A percentile compares a stretch with the other conserved stretches of the same genome.
Conservation (phyloP, 2,888 invertebrate species). For the Idaea dimidiata region DNA sequence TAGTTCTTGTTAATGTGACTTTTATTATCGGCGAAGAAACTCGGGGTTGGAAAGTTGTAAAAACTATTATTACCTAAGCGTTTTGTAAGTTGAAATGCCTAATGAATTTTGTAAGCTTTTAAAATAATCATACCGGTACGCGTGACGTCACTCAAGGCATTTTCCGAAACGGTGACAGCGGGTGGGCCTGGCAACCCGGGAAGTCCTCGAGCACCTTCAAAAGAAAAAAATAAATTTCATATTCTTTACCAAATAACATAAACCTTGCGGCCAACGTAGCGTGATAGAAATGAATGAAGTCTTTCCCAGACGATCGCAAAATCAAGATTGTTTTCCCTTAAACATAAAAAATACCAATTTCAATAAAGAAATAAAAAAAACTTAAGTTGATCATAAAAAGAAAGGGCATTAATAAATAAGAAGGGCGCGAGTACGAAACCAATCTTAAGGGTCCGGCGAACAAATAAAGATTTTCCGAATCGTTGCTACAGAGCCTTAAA, state of each 20-base stretch:
- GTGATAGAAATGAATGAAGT: slow-evolving; percentile 28
- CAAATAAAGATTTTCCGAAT: slow-evolving; percentile 76
- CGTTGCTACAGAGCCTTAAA: slow-evolving; percentile 69
- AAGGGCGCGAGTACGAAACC: slow-evolving; percentile 49
- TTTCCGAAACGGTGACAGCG: slow-evolving; percentile 45
- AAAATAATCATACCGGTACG: slow-evolving; percentile 46
- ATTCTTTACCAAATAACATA: neutral
- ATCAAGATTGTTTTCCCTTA: slow-evolving; percentile 16
- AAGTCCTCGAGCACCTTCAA: slow-evolving; percentile 55
- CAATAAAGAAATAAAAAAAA: slow-evolving; percentile 51
- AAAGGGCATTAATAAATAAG: slow-evolving; percentile 66
- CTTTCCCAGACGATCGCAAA: slow-evolving; percentile 25
- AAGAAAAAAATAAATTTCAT: slow-evolving; percentile 11
- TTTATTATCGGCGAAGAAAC: too few species aligned
- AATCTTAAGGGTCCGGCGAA: slow-evolving; percentile 54
- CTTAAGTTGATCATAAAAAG: slow-evolving; percentile 54
- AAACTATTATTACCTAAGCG: neutral
- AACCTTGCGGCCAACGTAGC: neutral
- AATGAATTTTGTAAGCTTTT: slow-evolving; percentile 2
- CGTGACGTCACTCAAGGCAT: slow-evolving; percentile 49
- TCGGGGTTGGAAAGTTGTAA: too few species aligned
- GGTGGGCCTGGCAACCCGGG: slow-evolving; percentile 64
- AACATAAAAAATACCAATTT: slow-evolving; percentile 17
- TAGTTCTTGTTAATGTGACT: too few species aligned
- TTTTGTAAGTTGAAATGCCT: neutral